Evolutionary conservation across 1,140 invertebrate genomes (phyloP).

Genomic region (Triops cancriformis): DNA sequence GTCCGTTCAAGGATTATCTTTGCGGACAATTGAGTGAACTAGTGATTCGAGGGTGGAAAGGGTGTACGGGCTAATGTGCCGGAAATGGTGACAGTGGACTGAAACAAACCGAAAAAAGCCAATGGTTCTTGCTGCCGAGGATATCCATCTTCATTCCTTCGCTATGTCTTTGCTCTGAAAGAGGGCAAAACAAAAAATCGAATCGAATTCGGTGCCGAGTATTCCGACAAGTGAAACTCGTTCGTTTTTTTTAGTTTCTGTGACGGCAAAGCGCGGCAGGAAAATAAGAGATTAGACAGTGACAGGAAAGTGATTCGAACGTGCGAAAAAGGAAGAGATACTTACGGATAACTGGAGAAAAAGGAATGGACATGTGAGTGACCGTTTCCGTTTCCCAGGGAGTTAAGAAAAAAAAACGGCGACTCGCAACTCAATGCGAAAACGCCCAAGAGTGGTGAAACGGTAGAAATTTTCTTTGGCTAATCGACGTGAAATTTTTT

Average conservation of each 20-base stretch:
- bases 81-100: constrained; percentile 3
- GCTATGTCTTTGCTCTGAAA: no score
- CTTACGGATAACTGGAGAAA: neutral
- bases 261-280: no score
- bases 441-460: neutral
- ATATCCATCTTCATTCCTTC: no score
- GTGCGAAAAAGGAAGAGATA: neutral
- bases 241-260: no score
- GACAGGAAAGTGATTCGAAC: neutral
- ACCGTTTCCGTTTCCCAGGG: neutral
- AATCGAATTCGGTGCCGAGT: no score
- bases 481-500: neutral
- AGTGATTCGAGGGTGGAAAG: neutral
- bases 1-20: neutral
- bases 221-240: no score
- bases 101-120: neutral
- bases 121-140: no score
- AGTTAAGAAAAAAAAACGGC: neutral
- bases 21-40: neutral
- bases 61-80: neutral
- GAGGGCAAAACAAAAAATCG: no score
- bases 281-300: no score
- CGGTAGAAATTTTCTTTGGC: neutral
- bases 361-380: neutral
- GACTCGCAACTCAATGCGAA: neutral